These are phyloP conservation scores for Hippopotamyrus pictus DNA, from an alignment of 2,797 vertebrate species.

Conservation along the genomic window DNA sequence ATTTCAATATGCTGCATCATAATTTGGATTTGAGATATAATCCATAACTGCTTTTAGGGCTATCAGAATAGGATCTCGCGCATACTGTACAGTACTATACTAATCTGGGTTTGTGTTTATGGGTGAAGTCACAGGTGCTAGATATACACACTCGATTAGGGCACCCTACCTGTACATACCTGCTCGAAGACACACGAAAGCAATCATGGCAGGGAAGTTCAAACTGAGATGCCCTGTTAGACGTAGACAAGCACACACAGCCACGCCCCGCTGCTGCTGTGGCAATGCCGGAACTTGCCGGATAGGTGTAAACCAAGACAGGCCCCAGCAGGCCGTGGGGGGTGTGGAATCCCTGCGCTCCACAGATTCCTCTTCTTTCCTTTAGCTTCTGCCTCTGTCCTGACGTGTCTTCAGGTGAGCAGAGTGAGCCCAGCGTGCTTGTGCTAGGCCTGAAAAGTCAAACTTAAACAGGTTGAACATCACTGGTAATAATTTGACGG, in stretches of 20 bases:
- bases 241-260: neutral
- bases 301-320: neutral
- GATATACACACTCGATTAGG: neutral
- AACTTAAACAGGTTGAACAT: neutral
- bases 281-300: neutral
- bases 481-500: neutral
- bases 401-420: neutral
- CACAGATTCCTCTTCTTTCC: neutral
- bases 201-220: neutral
- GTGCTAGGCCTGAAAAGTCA: neutral
- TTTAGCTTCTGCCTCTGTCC: neutral
- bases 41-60: neutral
- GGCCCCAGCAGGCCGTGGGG: neutral
- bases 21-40: neutral
- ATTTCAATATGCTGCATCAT: neutral
- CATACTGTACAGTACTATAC: neutral
- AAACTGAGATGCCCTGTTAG: neutral
- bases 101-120: neutral
- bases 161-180: neutral
- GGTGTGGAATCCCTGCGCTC: neutral
- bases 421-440: neutral
- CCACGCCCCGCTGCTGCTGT: neutral
- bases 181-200: neutral
- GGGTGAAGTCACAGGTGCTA: neutral
- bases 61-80: neutral